A percentile compares a stretch with the other conserved stretches of the same genome.
Evolutionary conservation across 2,888 invertebrate genomes (phyloP).

Genomic region (Thecophora atra): DNA sequence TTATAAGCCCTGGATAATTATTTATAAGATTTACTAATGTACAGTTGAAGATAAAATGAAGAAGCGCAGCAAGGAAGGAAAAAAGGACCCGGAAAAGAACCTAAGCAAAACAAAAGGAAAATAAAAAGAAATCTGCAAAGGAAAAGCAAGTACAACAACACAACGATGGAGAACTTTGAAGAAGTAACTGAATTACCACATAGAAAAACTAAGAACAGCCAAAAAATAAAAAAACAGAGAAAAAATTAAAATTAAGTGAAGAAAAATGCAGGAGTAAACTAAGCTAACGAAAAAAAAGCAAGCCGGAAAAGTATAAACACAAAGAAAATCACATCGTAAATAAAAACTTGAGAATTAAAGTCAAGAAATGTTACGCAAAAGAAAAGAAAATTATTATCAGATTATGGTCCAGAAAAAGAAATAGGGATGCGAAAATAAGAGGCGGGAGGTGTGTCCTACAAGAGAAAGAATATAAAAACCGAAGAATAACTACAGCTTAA

Average conservation of each 20-base stretch:
- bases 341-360: constrained; percentile 20
- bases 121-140: constrained; percentile 22
- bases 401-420: constrained; percentile 32
- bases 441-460: no score
- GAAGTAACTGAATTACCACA: background rate
- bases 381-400: constrained; percentile 43
- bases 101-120: background rate
- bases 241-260: background rate
- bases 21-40: constrained; percentile 42
- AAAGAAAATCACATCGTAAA: constrained; percentile 14
- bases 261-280: background rate
- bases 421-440: background rate
- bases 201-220: background rate
- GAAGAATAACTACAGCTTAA: constrained; percentile 12
- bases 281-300: background rate
- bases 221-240: constrained; percentile 19
- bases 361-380: constrained; percentile 30
- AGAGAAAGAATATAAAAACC: background rate
- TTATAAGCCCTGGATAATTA: constrained; percentile 44
- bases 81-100: background rate
- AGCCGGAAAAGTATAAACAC: constrained; percentile 3
- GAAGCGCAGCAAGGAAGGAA: background rate
- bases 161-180: no score
- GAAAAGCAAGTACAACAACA: background rate
- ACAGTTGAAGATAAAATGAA: constrained; percentile 32